A percentile compares a stretch with the other conserved stretches of the same genome.
These are phyloP conservation scores for Cephus sareptanus DNA, from an alignment of 2,888 invertebrate genomes.

Conservation along the genomic window DNA sequence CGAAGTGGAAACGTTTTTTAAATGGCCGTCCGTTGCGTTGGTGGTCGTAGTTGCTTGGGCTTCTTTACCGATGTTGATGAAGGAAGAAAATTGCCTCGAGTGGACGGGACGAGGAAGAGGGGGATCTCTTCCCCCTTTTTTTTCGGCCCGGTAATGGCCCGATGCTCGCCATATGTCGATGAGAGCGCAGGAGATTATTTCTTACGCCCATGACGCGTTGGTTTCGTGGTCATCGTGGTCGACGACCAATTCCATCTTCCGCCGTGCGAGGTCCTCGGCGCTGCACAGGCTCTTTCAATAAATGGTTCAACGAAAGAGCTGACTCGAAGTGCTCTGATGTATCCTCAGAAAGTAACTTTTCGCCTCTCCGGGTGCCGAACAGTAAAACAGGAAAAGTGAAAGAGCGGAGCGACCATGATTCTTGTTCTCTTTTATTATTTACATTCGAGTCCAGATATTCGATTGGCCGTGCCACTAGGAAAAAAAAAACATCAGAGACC, in stretches of 20 bases:
- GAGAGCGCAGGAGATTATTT: neutral
- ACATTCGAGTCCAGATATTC: neutral
- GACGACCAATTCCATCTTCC: neutral
- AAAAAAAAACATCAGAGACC: neutral
- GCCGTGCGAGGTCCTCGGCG: neutral
- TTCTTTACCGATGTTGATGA: neutral
- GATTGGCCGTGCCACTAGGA: neutral
- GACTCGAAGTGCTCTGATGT: neutral
- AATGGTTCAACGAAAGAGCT: neutral
- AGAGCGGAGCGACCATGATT: neutral
- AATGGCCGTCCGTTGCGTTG: conserved; percentile 26
- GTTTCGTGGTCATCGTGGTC: neutral
- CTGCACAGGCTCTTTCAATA: neutral
- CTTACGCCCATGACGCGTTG: neutral
- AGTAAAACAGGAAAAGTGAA: neutral
- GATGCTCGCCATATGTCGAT: conserved; percentile 17
- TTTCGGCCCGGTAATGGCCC: neutral
- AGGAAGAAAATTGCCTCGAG: conserved; percentile 2
- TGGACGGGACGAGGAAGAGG: neutral
- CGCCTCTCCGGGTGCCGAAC: neutral
- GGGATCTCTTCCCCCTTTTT: neutral
- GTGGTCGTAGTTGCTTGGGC: neutral
- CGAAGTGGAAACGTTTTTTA: conserved; percentile 39
- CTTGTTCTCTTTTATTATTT: neutral
- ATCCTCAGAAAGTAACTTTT: neutral